These are phyloP conservation scores for Nothobranchius furzeri DNA, from an alignment of 2,113 vertebrate species.

Conservation along the genomic window DNA sequence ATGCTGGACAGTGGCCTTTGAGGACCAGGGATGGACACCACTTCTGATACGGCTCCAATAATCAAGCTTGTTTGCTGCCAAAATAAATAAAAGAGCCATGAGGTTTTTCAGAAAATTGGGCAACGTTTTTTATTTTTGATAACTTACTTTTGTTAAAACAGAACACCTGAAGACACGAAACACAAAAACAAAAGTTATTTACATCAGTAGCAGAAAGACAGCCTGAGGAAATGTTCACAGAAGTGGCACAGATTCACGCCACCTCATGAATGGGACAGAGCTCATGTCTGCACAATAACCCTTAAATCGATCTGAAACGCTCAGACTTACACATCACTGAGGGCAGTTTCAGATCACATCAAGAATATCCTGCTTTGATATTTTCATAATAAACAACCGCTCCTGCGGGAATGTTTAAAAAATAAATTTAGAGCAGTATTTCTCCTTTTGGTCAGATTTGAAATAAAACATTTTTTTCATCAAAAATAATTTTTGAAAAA, in stretches of 20 bases:
- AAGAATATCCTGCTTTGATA: too few species aligned
- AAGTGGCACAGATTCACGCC: not conserved
- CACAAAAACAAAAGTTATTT: constrained; percentile 22
- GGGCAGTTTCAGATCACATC: not conserved
- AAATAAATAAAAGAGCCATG: not conserved
- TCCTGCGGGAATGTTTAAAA: not conserved
- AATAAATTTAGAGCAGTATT: constrained; percentile 13
- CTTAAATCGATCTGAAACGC: not conserved
- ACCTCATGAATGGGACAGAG: not conserved
- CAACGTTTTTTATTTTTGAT: constrained; percentile 42
- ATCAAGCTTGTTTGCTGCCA: not conserved
- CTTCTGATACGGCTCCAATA: too few species aligned
- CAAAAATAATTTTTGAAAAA: not conserved
- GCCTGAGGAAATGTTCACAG: constrained; percentile 21
- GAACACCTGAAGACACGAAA: not conserved
- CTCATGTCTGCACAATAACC: too few species aligned
- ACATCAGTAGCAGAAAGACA: constrained; percentile 19
- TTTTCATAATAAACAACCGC: too few species aligned
- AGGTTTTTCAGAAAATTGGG: not conserved
- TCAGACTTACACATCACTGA: constrained; percentile 37
- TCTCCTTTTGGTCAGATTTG: constrained; percentile 32
- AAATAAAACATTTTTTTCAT: constrained; percentile 1
- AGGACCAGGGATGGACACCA: too few species aligned
- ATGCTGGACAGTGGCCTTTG: too few species aligned
- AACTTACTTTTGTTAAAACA: constrained; percentile 10